phyloP scores from a whole-genome alignment of 2,797 vertebrate species.

The Brachyalestes nurse region DNA sequence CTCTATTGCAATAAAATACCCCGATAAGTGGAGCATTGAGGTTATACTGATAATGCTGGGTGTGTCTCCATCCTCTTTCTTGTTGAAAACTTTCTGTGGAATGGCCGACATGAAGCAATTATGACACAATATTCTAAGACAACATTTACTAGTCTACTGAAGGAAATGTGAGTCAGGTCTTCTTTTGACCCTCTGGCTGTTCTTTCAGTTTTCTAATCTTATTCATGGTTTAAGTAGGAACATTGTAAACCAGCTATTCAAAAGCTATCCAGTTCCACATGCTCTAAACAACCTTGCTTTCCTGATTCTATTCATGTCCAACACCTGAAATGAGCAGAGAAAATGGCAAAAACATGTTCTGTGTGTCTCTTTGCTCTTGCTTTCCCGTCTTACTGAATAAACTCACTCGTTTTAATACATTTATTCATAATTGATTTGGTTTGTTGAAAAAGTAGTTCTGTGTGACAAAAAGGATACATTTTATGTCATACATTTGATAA shows the following conservation, averaged over 20 bases:
- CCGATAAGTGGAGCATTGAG: background rate
- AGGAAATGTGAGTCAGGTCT: constrained; percentile 3
- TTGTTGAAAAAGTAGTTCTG: too few species aligned
- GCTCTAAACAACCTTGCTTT: background rate
- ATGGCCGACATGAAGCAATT: constrained; percentile 47
- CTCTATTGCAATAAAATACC: constrained; percentile 20
- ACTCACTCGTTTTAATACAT: too few species aligned
- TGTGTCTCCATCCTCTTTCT: constrained; percentile 6
- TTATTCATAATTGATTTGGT: too few species aligned
- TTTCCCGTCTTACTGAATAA: too few species aligned
- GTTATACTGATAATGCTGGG: background rate
- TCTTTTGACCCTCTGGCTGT: background rate
- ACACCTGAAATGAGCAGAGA: background rate
- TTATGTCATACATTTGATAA: too few species aligned
- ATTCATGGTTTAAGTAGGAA: constrained; percentile 30
- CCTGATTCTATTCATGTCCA: background rate
- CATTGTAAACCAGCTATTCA: background rate
- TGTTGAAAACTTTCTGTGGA: constrained; percentile 28
- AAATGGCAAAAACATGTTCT: too few species aligned
- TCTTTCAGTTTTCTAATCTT: constrained; percentile 4
- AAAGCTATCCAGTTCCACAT: background rate
- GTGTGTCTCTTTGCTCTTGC: too few species aligned
- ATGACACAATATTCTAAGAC: background rate
- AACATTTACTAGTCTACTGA: constrained; percentile 2
- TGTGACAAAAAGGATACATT: too few species aligned